Percentiles rank a stretch among this genome's conserved stretches.
Evolutionary conservation across 92 coral and sea anemone genomes (phyloP).

Genomic region (Parazoanthus darwini): DNA sequence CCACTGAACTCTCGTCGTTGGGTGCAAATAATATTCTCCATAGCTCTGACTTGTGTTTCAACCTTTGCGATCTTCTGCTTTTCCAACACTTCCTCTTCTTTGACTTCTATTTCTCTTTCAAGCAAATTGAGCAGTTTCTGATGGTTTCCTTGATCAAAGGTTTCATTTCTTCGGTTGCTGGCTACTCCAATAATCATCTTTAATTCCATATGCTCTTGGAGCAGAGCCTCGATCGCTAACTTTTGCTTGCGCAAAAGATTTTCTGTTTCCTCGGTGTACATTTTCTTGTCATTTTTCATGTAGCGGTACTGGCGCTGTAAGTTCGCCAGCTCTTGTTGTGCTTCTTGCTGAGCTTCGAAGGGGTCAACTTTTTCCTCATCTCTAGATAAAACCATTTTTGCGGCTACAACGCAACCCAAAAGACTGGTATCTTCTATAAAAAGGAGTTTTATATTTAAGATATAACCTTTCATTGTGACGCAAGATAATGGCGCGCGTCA

Average conservation of each 20-base stretch:
- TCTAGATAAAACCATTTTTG: constrained; percentile 48
- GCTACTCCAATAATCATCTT: constrained; percentile 72
- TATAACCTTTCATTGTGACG: neutral
- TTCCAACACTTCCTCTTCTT: constrained; percentile 60
- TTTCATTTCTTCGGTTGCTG: constrained; percentile 63
- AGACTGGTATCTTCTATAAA: neutral
- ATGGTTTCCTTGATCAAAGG: constrained; percentile 69
- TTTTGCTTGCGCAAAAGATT: constrained; percentile 83
- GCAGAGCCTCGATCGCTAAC: constrained; percentile 69
- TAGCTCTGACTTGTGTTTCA: constrained; percentile 55
- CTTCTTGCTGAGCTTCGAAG: constrained; percentile 80
- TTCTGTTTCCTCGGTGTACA: constrained; percentile 84
- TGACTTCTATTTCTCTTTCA: constrained; percentile 62
- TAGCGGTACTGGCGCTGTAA: constrained; percentile 84
- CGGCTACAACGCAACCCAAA: neutral
- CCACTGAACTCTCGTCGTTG: constrained; percentile 68
- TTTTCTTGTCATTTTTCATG: constrained; percentile 80
- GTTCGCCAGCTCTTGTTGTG: constrained; percentile 80
- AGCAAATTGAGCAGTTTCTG: constrained; percentile 64
- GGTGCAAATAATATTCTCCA: constrained; percentile 60
- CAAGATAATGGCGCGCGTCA: constrained; percentile 15
- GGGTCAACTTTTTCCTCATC: constrained; percentile 88
- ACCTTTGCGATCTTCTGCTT: constrained; percentile 50
- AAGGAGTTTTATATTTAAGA: neutral
- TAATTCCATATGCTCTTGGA: constrained; percentile 71